Base-by-base conservation (phyloP, 1,140 invertebrate genomes). In the Caenorhabditis remanei region DNA sequence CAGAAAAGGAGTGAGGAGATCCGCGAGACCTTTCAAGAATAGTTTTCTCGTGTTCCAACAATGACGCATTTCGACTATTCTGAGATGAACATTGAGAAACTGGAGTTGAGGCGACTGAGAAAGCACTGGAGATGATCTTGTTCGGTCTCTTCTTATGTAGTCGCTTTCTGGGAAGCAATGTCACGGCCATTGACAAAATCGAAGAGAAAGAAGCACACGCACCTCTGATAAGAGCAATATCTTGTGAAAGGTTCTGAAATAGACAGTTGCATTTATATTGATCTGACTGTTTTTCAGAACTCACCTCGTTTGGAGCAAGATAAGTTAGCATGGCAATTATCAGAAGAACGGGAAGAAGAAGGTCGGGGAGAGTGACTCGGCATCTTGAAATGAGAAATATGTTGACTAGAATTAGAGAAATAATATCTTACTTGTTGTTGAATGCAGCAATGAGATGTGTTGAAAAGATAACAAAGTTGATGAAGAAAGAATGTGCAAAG, bases 21-120 rank as follows among this genome's bases (percentile, higher is more conserved):
- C 11, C 3, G 0, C 21, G 79, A 11, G 61, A 21, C 8, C 24
- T 63, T 32, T 32, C 24, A 24, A 55, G 55, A 84, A 46, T 19
- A 2, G 46, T 8, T 5, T 43, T 32, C 53, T 53, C 46, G 46
- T 83, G 14, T 46, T 61, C 48, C 9, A 87, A 56, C 2, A 83
- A 56, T 40, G 75, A 87, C n/a, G 46, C n/a, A 40, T 48, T 50
- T 8, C 50, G 71, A 82, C 71, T 87, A 24, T 55, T 55, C 24
- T 87, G 86, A 21, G 86, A 87, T 19, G 79, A 84, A 11, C 79
- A 83, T 63, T 87, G 86, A 19, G 79, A 84, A n/a, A 50, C 43
- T 5, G 86, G 86, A 53, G 86, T 87, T 24, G 79, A 83, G 1
- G 86, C 86, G 53, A 87, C 82, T 21, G 86, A 87, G 53, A 87